Evolutionary conservation across 2,888 invertebrate genomes (phyloP), one percentile per base, ranked within the genome.

Genomic region (Drosophila meridionalis): DNA sequence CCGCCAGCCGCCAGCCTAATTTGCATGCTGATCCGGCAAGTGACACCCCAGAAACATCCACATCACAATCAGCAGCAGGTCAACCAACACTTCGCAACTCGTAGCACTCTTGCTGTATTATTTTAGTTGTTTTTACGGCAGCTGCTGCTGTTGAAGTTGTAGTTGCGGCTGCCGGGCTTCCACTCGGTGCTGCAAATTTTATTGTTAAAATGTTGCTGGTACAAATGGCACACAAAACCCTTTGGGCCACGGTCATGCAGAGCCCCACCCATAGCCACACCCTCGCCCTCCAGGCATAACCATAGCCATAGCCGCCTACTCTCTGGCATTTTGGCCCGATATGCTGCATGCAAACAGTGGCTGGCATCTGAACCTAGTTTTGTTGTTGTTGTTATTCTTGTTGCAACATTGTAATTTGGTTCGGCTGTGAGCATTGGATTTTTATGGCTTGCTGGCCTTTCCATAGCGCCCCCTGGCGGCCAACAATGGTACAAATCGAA

Each of bases 321-420:
- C 47, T n/a, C 14, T 36, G 34, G 14, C 56, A 36, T 26, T 50
- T 64, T 55, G 26, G 58, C 36, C 28, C 40, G 5, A 38, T 58
- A 75, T 63, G 67, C 69, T 79, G 66, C 63, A 79, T 69, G 69
- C 76, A 76, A 76, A 59, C 58, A 68, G 40, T 76, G 67, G 55
- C 72, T 69, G 72, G 52, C 71, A 56, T 43, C 59, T 52, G 61
- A 56, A 58, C 69, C 42, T 48, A 32, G 47, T 34, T 60, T 9
- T 32, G 32, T 34, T 20, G 20, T 20, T 53, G 53, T 58, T 68
- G 72, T 69, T 73, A 63, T 69, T 74, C 69, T 50, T 75, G 74
- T 68, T 78, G 73, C 69, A 73, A 75, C 83, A 85, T 75, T 85
- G 88, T 86, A 88, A 86, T 86, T 85, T 83, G 70, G 71, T 79